Base-by-base conservation (phyloP, 2,888 invertebrate species). In the Synergus umbraculus region DNA sequence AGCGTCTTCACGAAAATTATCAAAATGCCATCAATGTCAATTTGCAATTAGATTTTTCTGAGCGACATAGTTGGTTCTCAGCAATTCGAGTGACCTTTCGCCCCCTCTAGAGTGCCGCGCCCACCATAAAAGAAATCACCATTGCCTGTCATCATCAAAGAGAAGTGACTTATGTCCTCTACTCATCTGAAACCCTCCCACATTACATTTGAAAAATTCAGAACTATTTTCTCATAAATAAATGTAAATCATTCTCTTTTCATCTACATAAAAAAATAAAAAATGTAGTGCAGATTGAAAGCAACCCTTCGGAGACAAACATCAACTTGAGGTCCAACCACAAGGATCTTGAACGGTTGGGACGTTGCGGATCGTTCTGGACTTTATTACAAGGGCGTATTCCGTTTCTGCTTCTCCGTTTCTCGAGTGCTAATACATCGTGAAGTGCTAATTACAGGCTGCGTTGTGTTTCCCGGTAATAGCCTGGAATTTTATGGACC, bases 391-490 rank as follows among this genome's bases (percentile, higher is more conserved):
- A 86, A 86, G 87, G 88, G 88, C 88, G 88, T 88, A 86, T 85
- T 88, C 83, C 79, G 60, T 67, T 79, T 76, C 78, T 81, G 64
- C 83, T 80, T 81, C 82, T 79, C 80, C 81, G 58, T 67, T 81
- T 79, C 80, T 81, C 81, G 84, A 86, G 88, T 83, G 86, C 88
- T 90, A 90, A 91, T 90, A 90, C 89, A 91, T 89, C 90, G 88
- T 89, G 89, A 90, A 91, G 90, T 90, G 90, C 89, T 91, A 91
- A 91, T 91, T 90, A 90, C 90, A 88, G 87, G 79, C 86, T 86
- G 85, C 87, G 85, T 85, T 85, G 83, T 85, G 85, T 88, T 89
- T 88, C 88, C 87, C 85, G 80, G 89, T 87, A 90, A 89, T 88
- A 87, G 88, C 85, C 79, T 79, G 83, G 83, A 88, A 89, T 90